Percentiles rank a stretch among this genome's conserved stretches.
Conservation (phyloP, 2,888 invertebrate species). For the Plagiodera versicolora region DNA sequence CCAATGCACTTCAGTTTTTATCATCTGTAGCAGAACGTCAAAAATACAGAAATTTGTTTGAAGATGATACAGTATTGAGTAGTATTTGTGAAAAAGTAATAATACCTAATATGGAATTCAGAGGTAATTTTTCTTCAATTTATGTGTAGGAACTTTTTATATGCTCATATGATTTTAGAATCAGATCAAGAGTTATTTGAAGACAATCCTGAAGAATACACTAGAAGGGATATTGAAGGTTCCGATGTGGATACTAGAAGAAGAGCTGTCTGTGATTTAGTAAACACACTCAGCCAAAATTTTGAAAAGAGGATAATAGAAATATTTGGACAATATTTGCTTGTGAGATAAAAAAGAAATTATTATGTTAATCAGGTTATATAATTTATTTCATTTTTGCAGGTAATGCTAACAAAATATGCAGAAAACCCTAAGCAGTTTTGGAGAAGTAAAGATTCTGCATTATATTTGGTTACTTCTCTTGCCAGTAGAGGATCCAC, state of each 20-base stretch:
- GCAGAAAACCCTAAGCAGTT: slow-evolving; percentile 71
- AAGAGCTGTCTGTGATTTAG: slow-evolving; percentile 95
- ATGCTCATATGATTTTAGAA: background rate
- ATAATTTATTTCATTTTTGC: slow-evolving; percentile 13
- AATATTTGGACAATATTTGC: slow-evolving; percentile 85
- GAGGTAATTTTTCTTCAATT: slow-evolving; percentile 61
- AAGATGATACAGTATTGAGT: slow-evolving; percentile 81
- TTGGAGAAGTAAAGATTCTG: slow-evolving; percentile 96
- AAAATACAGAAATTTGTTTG: slow-evolving; percentile 86
- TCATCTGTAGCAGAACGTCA: slow-evolving; percentile 91
- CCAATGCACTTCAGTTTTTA: slow-evolving; percentile 93
- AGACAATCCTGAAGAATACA: slow-evolving; percentile 98
- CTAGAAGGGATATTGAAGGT: slow-evolving; percentile 94
- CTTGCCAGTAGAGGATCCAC: slow-evolving; percentile 89
- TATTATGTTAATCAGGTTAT: background rate
- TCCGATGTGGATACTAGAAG: slow-evolving; percentile 96
- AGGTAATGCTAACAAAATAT: slow-evolving; percentile 80
- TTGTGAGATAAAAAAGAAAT: slow-evolving; percentile 57
- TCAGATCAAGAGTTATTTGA: slow-evolving; percentile 97
- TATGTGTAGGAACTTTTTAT: background rate
- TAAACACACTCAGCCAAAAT: slow-evolving; percentile 84
- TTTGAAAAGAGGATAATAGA: slow-evolving; percentile 87
- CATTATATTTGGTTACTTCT: slow-evolving; percentile 94
- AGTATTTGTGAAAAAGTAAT: slow-evolving; percentile 98
- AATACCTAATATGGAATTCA: slow-evolving; percentile 96